phyloP scores from a whole-genome alignment of 2,797 vertebrate genomes.

The Tenualosa ilisha region DNA sequence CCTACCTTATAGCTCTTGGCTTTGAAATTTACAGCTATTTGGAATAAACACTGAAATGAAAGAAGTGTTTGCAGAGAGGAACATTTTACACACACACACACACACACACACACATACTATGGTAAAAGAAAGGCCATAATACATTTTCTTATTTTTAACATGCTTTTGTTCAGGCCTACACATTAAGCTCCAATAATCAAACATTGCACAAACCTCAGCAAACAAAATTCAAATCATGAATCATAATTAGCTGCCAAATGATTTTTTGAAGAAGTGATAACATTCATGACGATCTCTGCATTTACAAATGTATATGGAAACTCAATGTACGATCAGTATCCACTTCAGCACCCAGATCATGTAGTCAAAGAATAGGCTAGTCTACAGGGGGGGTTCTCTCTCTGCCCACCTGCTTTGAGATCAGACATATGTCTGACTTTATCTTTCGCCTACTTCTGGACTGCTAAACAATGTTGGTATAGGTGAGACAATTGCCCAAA shows the following conservation, averaged over 20 bases:
- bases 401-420: background rate
- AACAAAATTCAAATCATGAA: background rate
- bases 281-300: background rate
- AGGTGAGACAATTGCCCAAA: background rate
- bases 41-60: background rate
- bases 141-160: background rate
- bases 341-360: background rate
- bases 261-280: background rate
- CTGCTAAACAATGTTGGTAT: background rate
- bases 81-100: background rate
- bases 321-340: background rate
- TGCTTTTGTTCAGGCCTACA: conserved; percentile 19
- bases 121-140: background rate
- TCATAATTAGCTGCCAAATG: conserved; percentile 20
- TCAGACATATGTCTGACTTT: background rate
- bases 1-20: conserved; percentile 11
- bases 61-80: background rate
- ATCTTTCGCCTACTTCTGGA: background rate
- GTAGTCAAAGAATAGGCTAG: background rate
- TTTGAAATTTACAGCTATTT: conserved; percentile 20
- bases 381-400: background rate
- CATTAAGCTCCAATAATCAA: conserved; percentile 20
- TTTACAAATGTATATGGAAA: conserved; percentile 18
- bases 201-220: conserved; percentile 20
- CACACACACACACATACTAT: background rate